These are phyloP conservation scores for Emydocephalus ijimae DNA, from an alignment of 2,113 vertebrate species.

Conservation along the genomic window DNA sequence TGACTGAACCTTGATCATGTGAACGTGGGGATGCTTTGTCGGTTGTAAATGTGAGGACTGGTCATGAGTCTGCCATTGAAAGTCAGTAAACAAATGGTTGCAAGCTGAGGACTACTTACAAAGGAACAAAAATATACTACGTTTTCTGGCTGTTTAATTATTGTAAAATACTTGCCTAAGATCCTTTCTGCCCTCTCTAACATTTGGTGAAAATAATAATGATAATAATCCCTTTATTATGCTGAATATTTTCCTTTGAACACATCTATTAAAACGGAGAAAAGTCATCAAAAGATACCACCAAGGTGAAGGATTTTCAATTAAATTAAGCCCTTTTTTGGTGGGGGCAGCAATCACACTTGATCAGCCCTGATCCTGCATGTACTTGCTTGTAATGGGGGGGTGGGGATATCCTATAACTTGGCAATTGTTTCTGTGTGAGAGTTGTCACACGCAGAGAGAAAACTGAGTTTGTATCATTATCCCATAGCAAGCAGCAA, in stretches of 20 bases:
- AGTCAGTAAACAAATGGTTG: neutral
- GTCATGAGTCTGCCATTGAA: neutral
- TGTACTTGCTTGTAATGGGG: neutral
- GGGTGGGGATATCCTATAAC: slow-evolving; percentile 21
- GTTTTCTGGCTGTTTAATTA: neutral
- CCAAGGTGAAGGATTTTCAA: neutral
- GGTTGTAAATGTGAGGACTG: neutral
- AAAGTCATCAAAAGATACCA: neutral
- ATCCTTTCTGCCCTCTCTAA: neutral
- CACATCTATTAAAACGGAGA: neutral
- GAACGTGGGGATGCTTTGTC: too few species aligned
- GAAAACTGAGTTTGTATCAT: neutral
- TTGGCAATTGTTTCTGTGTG: slow-evolving; percentile 47
- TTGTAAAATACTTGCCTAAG: neutral
- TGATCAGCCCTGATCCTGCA: accelerated
- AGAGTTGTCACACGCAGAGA: neutral
- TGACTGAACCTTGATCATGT: too few species aligned
- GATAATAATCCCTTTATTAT: neutral
- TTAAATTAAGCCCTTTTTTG: neutral
- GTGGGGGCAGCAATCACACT: neutral
- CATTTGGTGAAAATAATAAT: neutral
- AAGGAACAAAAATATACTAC: neutral
- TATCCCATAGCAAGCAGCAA: neutral
- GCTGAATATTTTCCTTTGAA: neutral
- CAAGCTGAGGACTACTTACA: neutral